Conservation (phyloP, 2,113 vertebrate genomes). For the Odontophorus gujanensis region DNA sequence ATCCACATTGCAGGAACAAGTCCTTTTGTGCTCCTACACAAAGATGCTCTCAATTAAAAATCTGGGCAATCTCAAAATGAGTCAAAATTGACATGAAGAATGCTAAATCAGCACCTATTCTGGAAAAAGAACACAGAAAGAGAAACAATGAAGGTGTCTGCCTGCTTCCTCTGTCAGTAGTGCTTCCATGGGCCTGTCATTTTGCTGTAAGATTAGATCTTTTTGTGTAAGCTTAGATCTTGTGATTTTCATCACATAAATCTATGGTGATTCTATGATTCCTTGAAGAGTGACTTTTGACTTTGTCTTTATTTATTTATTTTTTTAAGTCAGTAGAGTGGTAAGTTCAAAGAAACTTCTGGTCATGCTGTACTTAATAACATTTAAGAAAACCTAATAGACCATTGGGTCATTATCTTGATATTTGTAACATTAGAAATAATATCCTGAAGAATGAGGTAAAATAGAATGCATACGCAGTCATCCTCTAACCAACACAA, state of each 20-base stretch:
- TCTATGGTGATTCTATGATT: neutral
- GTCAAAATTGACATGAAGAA: neutral
- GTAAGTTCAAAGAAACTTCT: constrained; percentile 29
- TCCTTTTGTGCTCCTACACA: neutral
- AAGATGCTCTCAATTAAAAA: neutral
- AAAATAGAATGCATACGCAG: neutral
- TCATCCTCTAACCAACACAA: neutral
- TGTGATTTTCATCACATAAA: constrained; percentile 1
- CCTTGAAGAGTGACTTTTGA: neutral
- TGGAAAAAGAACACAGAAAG: neutral
- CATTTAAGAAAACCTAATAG: constrained; percentile 10
- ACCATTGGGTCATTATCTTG: constrained; percentile 39
- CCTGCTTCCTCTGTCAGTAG: neutral
- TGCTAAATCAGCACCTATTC: neutral
- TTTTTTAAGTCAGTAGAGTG: constrained; percentile 1
- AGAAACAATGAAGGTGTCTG: neutral
- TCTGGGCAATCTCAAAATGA: neutral
- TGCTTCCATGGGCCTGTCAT: neutral
- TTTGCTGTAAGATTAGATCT: neutral
- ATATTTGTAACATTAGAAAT: constrained; percentile 50
- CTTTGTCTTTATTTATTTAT: neutral
- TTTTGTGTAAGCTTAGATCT: neutral
- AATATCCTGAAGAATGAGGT: constrained; percentile 29
- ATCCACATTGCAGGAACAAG: neutral
- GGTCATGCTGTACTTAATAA: neutral